These are phyloP conservation scores for Tachystola acroxantha DNA, from an alignment of 2,888 invertebrate genomes.

Conservation along the genomic window DNA sequence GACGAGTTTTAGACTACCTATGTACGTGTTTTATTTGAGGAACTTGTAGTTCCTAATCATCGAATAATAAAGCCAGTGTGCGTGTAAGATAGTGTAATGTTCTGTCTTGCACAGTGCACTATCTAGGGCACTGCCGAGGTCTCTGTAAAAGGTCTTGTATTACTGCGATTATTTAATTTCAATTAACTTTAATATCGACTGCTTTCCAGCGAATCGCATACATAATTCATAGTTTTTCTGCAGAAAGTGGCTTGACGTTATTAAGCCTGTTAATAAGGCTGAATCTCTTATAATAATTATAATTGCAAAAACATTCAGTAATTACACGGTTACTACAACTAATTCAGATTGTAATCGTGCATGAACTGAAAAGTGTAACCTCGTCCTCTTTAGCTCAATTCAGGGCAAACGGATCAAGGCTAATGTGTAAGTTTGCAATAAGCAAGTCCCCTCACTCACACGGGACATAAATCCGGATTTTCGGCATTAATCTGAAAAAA, in stretches of 20 bases:
- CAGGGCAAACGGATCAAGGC: constrained; percentile 58
- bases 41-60: no score
- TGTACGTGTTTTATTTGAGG: no score
- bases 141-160: constrained; percentile 1
- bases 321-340: constrained; percentile 26
- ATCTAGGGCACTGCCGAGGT: constrained; percentile 5
- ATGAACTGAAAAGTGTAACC: constrained; percentile 57
- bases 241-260: background rate
- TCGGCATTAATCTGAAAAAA: no score
- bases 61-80: no score
- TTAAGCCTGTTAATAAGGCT: background rate
- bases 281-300: constrained; percentile 15
- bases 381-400: constrained; percentile 52
- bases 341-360: constrained; percentile 47
- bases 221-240: background rate
- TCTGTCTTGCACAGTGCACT: background rate
- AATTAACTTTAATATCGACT: background rate
- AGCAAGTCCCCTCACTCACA: constrained; percentile 29
- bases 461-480: constrained; percentile 18
- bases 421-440: constrained; percentile 28
- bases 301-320: constrained; percentile 32
- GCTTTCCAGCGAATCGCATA: background rate
- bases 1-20: no score
- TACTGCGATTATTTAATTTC: no score
- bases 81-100: no score